phyloP scores from a whole-genome alignment of 1,140 invertebrate species.

The Gerris buenoi region DNA sequence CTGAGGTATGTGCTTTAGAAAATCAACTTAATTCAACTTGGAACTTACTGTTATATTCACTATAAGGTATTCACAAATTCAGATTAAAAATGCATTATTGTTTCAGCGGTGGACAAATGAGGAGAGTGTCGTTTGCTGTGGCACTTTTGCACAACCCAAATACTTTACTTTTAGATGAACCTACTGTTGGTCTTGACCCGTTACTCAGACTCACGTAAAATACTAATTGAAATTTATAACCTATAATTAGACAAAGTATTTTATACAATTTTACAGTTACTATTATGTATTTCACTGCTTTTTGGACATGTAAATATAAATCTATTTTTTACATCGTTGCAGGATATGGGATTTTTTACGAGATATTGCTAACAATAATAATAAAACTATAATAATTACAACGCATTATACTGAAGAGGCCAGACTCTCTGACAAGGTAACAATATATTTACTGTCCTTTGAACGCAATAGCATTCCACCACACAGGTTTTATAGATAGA shows the following conservation, averaged over 20 bases:
- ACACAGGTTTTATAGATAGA: neutral
- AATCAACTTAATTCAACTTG: neutral
- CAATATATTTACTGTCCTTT: neutral
- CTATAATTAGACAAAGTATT: neutral
- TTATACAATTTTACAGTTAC: neutral
- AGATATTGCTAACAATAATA: constrained; percentile 43
- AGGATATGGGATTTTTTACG: constrained; percentile 81
- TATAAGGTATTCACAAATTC: neutral
- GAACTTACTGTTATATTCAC: neutral
- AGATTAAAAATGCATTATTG: constrained; percentile 30
- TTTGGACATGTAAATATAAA: neutral
- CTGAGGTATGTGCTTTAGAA: constrained; percentile 8
- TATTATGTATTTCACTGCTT: neutral
- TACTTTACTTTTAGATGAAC: constrained; percentile 77
- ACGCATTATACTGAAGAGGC: constrained; percentile 92
- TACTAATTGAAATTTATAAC: neutral
- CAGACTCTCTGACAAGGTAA: constrained; percentile 47
- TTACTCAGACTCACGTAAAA: constrained; percentile 61
- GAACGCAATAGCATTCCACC: neutral
- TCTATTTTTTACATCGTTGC: constrained; percentile 14
- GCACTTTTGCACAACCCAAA: constrained; percentile 64
- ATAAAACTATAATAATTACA: constrained; percentile 68
- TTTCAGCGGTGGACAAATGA: constrained; percentile 76
- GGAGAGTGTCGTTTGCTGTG: constrained; percentile 80
- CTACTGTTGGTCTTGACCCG: constrained; percentile 80